Evolutionary conservation across 2,888 invertebrate genomes (phyloP).

Genomic region (Pristionchus entomophagus): DNA sequence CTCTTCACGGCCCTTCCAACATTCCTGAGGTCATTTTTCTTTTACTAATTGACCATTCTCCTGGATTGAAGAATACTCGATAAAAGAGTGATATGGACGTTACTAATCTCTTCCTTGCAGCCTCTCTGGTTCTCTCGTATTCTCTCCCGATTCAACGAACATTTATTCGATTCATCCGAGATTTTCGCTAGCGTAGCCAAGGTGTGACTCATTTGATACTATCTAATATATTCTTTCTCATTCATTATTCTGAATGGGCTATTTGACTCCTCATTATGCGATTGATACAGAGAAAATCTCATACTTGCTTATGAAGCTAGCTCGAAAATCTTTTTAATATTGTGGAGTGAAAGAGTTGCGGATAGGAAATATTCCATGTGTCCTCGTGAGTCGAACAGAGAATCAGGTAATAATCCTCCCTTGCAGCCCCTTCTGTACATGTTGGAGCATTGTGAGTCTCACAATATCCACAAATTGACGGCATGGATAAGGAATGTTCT

Average conservation of each 20-base stretch:
- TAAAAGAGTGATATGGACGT: not conserved
- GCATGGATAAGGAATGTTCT: constrained; percentile 70
- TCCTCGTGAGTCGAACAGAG: no score
- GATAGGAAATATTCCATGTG: no score
- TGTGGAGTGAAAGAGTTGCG: no score
- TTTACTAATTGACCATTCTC: not conserved
- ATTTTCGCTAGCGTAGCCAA: constrained; percentile 32
- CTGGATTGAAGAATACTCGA: not conserved
- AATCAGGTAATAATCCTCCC: no score
- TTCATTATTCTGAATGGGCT: no score
- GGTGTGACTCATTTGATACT: not conserved
- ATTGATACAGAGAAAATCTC: no score
- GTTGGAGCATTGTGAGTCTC: constrained; percentile 70
- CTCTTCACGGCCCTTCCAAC: constrained; percentile 73
- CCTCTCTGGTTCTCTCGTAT: constrained; percentile 73
- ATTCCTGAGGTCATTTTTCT: constrained; percentile 65
- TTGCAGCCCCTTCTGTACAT: constrained; percentile 70
- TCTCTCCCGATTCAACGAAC: constrained; percentile 70
- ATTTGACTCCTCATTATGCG: no score
- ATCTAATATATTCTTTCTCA: no score
- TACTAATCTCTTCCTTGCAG: constrained; percentile 50
- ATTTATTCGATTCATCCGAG: constrained; percentile 58
- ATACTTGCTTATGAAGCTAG: no score
- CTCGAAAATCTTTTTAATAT: no score
- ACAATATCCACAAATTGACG: constrained; percentile 72